These are phyloP conservation scores for Exaiptasia diaphana DNA, from an alignment of 64 coral and sea anemone genomes.

Conservation along the genomic window DNA sequence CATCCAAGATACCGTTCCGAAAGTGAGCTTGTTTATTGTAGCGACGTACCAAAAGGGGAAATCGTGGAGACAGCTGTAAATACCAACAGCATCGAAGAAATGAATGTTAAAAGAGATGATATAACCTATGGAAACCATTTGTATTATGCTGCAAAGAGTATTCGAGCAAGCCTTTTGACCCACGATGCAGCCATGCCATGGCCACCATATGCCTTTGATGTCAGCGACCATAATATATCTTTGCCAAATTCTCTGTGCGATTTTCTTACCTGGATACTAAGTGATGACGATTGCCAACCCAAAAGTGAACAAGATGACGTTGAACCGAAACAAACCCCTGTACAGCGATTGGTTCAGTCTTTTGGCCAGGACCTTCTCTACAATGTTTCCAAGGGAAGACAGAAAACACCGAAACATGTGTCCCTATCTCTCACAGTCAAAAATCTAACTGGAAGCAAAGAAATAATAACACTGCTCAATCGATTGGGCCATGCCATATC, in stretches of 20 bases:
- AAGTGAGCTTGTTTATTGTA: constrained; percentile 29
- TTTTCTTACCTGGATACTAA: neutral
- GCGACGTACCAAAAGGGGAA: constrained; percentile 28
- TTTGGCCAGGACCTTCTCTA: constrained; percentile 8
- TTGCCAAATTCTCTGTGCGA: neutral
- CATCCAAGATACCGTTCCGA: constrained; percentile 17
- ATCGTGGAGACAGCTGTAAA: constrained; percentile 30
- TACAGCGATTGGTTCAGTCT: neutral
- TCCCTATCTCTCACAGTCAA: neutral
- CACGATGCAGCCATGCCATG: neutral
- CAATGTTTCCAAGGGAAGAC: neutral
- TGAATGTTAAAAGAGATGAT: neutral
- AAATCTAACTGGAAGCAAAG: constrained; percentile 6
- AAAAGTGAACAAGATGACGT: neutral
- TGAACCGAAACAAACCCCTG: neutral
- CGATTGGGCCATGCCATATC: constrained; percentile 49
- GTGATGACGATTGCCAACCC: neutral
- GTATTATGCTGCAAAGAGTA: constrained; percentile 9
- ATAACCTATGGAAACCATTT: neutral
- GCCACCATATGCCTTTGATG: constrained; percentile 5
- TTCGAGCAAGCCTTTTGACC: neutral
- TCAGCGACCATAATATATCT: neutral
- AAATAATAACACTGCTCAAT: constrained; percentile 51
- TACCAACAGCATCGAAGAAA: neutral
- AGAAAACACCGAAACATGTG: neutral